Evolutionary conservation across 35 echinoderm and acorn worm species (phyloP), one percentile per base, ranked within the genome.

Genomic region (Chiridota heheva): DNA sequence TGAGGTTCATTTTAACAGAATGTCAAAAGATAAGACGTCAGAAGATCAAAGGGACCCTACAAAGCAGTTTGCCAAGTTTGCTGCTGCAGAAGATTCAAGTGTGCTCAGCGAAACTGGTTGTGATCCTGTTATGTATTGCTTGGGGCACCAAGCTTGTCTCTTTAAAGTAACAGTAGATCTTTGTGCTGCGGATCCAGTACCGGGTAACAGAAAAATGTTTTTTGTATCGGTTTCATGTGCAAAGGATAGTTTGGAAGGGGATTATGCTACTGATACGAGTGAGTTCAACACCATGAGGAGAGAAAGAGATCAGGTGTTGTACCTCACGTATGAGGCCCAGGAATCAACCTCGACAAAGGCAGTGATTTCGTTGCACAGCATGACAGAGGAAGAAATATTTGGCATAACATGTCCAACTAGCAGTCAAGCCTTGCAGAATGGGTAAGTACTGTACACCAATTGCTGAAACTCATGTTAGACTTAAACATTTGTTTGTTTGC

Each of bases 111-210:
- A 82, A 58, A 96, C 95, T 1, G 89, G 95, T 40, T 98, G 95
- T 36, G 95, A 98, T 72, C 95, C 95, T 7, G 76, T 92, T 39
- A 59, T 98, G 30, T 87, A 80, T 35, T 98, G 95, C 56, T 76
- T 98, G 1, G 95, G 95, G 29, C 89, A 91, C 63, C 95, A 98
- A 69, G 81, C 95, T 28, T 98, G 95, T 72, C 79, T 98, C 36
- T 98, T 98, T 61, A 98, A 98, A 71, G 73, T 91, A 44, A 92
- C 95, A 7, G 89, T 98, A 5, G 95, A 98, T 36, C 45, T 98
- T 3, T 98, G 95, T 64, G 94, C 89, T 0, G 73, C 48, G 27
- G 95, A 98, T 74, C 95, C 95, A 1, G 84, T 84, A 4, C 89
- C 89, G 0, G 95, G 89, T 26, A 91, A 98, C 35, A 51, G 95